Base-by-base conservation (phyloP, 2,888 invertebrate species). In the Melikaiella ostensackeni region DNA sequence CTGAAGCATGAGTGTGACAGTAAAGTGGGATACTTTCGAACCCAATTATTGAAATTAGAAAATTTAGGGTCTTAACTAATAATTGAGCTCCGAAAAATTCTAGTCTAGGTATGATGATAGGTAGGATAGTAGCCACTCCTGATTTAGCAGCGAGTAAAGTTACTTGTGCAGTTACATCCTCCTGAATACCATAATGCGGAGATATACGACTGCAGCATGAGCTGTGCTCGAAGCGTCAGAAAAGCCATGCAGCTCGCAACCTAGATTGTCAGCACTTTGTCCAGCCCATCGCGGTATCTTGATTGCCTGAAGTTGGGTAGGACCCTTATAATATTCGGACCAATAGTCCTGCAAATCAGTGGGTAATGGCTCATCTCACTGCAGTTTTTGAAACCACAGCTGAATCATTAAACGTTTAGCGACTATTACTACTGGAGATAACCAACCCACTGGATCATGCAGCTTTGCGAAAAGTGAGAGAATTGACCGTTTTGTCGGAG, bases 321-420 rank as follows among this genome's bases (percentile, higher is more conserved):
- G 66, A 4, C 75, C 42, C 2, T 74, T 19, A 27, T 57, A 74
- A 62, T 75, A 74, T 16, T 35, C 11, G 3, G 9, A 30, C 79
- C 79, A 80, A 2, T 57, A 27, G 0, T 19, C 57, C 19, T 75
- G 42, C 13, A 80, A 24, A 7, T 76, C 11, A 5, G 33, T 5
- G 3, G 77, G 76, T 1, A 80, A 62, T 0, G 62, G 57, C 0
- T 81, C 75, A 57, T 79, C 80, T 79, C 76, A 81, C 9, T 55
- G 46, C 2, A 81, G 64, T 3, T 50, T 70, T 21, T 33, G 66
- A 2, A 62, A 7, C 46, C 59, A 63, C 1, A 64, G 38, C 24
- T 64, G 35, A 0, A 50, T 0, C 21, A 50, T 62, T 2, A 75
- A 57, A 5, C n/a, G 13, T 9, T 61, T 27, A 3, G 42, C 61